Evolutionary conservation across 1,140 invertebrate species (phyloP), one percentile per base, ranked within the genome.

Genomic region (Nomia melanderi): DNA sequence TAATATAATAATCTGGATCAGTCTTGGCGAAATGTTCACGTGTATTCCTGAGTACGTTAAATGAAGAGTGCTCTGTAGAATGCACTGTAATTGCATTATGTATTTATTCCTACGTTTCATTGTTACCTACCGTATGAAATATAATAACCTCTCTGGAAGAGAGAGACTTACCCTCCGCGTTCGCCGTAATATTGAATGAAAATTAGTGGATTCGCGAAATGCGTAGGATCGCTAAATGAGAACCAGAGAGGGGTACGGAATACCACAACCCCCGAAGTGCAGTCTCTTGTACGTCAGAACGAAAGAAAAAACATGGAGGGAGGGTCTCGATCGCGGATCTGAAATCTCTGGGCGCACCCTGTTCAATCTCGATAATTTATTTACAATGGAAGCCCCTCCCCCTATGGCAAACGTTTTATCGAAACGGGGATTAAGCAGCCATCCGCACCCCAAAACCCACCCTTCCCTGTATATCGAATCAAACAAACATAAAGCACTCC

Each of bases 351-450:
- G n/a, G 25, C 33, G 3, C 23, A 31, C 25, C 71, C 39, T 25
- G 53, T 66, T 74, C 62, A 74, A 74, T 66, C 50, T 14, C n/a
- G 72, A 74, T 74, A 66, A 66, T 74, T 74, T 74, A 74, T 74
- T 74, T 74, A 74, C 72, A 74, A 74, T 74, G 27, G 36, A 65
- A 17, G 33, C 41, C 59, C 31, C 39, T n/a, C 41, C 62, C 62
- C 23, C 33, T 23, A 44, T 17, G 4, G 54, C 54, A 57, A 57
- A 57, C 54, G 54, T 72, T 53, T 54, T 59, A 53, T 63, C 33
- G n/a, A 56, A 65, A 74, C 62, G 71, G 62, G 59, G 60, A 74
- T 74, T 74, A 74, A 36, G 62, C 41, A 65, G 65, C 60, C 70
- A 63, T 63, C 41, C 31, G 29, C 27, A 23, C 41, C 50, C 71